Percentiles rank a stretch among this genome's conserved stretches.
These are phyloP conservation scores for Okapia johnstoni DNA, from an alignment of 2,113 vertebrate species.

Conservation along the genomic window DNA sequence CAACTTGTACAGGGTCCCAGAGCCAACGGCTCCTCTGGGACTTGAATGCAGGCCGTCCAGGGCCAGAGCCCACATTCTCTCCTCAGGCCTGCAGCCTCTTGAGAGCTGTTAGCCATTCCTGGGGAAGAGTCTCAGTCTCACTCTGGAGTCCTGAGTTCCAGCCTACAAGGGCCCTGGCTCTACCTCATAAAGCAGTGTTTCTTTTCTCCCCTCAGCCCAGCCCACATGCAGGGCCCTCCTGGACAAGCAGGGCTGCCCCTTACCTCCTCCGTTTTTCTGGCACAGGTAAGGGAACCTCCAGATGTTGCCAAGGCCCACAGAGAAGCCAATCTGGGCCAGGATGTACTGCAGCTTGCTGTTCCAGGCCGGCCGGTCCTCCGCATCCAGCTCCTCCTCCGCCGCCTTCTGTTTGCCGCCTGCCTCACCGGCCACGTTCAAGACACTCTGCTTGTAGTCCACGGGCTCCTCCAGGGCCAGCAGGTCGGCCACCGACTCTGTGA, in stretches of 20 bases:
- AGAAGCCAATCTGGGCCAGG: slow-evolving; percentile 97
- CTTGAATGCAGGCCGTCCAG: neutral
- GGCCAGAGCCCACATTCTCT: neutral
- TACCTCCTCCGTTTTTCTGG: slow-evolving; percentile 99
- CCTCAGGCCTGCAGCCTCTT: neutral
- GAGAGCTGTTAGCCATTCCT: neutral
- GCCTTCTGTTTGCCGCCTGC: slow-evolving; percentile 85
- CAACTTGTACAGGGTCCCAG: neutral
- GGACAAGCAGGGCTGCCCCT: slow-evolving; percentile 38
- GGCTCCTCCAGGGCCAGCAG: slow-evolving; percentile 95
- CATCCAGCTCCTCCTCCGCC: slow-evolving; percentile 85
- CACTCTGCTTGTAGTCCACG: slow-evolving; percentile 95
- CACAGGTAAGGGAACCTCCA: slow-evolving; percentile 99
- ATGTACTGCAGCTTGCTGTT: slow-evolving; percentile 99
- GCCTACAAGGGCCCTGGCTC: neutral
- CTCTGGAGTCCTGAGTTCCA: neutral
- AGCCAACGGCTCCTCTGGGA: neutral
- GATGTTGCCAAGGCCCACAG: slow-evolving; percentile 96
- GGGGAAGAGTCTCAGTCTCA: neutral
- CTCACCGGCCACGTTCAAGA: slow-evolving; percentile 89
- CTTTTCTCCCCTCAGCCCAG: neutral
- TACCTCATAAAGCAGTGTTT: neutral
- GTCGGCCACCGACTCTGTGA: slow-evolving; percentile 98
- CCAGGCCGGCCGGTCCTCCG: slow-evolving; percentile 95
- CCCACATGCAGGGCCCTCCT: neutral